phyloP scores from a whole-genome alignment of 1,140 invertebrate species.

The Hyles vespertilio region DNA sequence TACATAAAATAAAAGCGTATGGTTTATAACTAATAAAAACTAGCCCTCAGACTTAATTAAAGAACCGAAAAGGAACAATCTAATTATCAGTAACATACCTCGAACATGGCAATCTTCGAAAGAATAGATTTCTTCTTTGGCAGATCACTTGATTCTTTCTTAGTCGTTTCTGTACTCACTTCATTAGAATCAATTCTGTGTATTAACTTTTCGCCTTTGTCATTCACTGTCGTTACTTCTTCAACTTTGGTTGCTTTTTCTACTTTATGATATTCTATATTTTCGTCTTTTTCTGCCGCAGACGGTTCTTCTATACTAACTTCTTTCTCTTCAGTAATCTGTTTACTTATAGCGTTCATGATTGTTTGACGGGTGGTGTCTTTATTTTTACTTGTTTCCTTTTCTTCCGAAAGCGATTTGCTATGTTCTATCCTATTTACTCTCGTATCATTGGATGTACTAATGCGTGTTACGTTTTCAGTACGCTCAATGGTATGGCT shows the following conservation, averaged over 20 bases:
- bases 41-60: no score
- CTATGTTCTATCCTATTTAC: neutral
- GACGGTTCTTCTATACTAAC: neutral
- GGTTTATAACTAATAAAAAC: no score
- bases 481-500: no score
- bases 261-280: neutral
- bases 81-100: conserved; percentile 32
- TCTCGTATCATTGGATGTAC: neutral
- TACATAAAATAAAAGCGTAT: no score
- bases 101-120: conserved; percentile 60
- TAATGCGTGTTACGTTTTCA: no score
- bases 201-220: conserved; percentile 52
- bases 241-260: conserved; percentile 4
- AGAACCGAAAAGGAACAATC: no score
- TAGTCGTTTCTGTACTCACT: conserved; percentile 11
- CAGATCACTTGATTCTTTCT: conserved; percentile 17
- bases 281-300: neutral
- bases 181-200: conserved; percentile 35
- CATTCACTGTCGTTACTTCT: conserved; percentile 41
- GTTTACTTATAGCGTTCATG: no score
- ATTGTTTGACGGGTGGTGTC: no score
- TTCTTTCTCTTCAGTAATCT: no score
- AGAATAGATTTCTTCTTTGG: conserved; percentile 44
- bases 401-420: neutral
- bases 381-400: neutral